Conservation (phyloP, 2,113 vertebrate species). For the Mungos mungo region DNA sequence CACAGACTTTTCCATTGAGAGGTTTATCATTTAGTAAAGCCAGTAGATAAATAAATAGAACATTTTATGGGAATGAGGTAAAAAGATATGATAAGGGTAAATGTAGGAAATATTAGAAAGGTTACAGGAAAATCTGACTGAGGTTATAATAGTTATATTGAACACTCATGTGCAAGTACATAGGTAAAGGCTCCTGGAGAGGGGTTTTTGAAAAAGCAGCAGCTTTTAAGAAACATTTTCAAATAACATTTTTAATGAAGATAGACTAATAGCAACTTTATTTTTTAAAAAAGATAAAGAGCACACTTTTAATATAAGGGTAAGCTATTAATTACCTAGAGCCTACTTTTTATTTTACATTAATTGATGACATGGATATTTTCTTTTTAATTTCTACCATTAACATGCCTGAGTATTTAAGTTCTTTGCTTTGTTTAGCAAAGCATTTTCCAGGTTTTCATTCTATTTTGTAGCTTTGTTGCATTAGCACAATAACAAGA, state of each 20-base stretch:
- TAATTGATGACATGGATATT: background rate
- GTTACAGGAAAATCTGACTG: background rate
- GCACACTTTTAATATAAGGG: background rate
- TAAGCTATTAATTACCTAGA: background rate
- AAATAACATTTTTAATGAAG: background rate
- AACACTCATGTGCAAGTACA: background rate
- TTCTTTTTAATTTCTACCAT: slow-evolving; percentile 33
- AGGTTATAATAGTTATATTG: background rate
- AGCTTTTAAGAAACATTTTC: background rate
- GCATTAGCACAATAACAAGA: background rate
- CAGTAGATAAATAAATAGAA: background rate
- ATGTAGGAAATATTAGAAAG: background rate
- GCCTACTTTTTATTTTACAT: background rate
- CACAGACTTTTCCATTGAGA: background rate
- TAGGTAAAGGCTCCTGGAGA: background rate
- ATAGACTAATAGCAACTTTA: background rate
- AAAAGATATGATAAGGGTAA: background rate
- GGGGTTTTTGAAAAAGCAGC: background rate
- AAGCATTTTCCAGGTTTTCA: slow-evolving; percentile 44
- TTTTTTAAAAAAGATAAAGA: background rate
- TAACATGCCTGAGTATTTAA: slow-evolving; percentile 2
- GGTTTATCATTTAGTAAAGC: background rate
- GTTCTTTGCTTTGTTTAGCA: slow-evolving; percentile 40
- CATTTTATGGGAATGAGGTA: background rate
- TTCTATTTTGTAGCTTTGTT: background rate